These are phyloP conservation scores for Autographa gamma DNA, from an alignment of 2,888 invertebrate species.

Conservation along the genomic window DNA sequence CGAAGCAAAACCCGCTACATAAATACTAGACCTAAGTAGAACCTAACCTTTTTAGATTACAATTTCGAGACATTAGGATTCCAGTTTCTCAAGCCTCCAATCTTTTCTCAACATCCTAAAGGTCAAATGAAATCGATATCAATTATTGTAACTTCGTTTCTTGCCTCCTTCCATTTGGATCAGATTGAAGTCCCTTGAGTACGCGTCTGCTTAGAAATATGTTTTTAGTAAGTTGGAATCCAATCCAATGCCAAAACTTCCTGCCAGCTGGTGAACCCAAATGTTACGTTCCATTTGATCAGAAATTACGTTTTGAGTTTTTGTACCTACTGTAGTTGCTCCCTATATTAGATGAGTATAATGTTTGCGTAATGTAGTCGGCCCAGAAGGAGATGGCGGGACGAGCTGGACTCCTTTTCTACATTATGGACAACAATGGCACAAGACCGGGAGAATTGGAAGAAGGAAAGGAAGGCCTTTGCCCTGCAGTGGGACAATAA, in stretches of 20 bases:
- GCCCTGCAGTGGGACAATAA: too few relatives aligned
- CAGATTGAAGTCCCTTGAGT: conserved; percentile 15
- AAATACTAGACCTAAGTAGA: conserved; percentile 9
- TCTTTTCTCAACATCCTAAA: conserved; percentile 25
- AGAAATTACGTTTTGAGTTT: background rate
- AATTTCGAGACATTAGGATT: conserved; percentile 22
- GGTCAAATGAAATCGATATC: conserved; percentile 35
- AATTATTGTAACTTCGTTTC: conserved; percentile 40
- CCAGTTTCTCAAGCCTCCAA: conserved; percentile 26
- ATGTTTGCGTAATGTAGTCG: too few relatives aligned
- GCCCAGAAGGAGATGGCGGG: too few relatives aligned
- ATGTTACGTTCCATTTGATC: conserved; percentile 1
- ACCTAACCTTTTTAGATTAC: conserved; percentile 10
- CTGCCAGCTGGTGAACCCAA: background rate
- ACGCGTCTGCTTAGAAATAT: conserved; percentile 5
- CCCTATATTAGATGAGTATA: background rate
- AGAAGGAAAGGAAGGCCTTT: too few relatives aligned
- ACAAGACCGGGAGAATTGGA: too few relatives aligned
- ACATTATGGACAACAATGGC: too few relatives aligned
- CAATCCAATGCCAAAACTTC: background rate
- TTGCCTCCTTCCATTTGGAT: conserved; percentile 25
- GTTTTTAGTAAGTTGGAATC: background rate
- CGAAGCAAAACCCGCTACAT: background rate
- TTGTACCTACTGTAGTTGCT: background rate
- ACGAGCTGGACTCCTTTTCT: too few relatives aligned